Evolutionary conservation across 2,888 invertebrate genomes (phyloP), one percentile per base, ranked within the genome.

Genomic region (Agrenia bidenticulata): DNA sequence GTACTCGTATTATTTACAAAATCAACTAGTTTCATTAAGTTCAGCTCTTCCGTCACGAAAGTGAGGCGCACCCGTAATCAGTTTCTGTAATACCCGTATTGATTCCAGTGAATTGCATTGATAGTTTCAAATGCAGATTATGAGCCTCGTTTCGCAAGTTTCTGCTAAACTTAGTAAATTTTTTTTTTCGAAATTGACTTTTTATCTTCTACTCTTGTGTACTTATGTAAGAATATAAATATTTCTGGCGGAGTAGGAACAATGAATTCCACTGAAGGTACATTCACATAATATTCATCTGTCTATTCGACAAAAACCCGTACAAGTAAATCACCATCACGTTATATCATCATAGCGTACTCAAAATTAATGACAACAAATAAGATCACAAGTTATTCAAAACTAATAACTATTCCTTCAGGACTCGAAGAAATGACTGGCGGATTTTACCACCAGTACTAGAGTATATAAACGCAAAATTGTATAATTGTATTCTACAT

Each of bases 31-130:
- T 32, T 4, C 32, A 32, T 32, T 32, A 32, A 32, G 32, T 32
- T 32, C 32, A 32, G 32, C 32, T 32, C 32, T 32, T 32, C 32
- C 32, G 4, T 32, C 32, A 32, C 24, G 23, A 51, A 51, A 51
- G 13, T 21, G 51, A 51, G 51, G 51, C 51, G 51, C 51, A 51
- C 51, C 51, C 51, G 51, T 51, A 24, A 24, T 51, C 51, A 23
- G 45, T 51, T 23, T 24, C 19, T 41, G 56, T 57, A 57, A 57
- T 57, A 57, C 56, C 56, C 56, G 56, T 57, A 57, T 57, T 57
- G 56, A 57, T 57, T 57, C 56, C 56, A 57, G 27, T 51, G 19
- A 55, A 23, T 51, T 19, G 51, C 51, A 51, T 51, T 26, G 26
- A 49, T n/a, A n/a, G n/a, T n/a, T n/a, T 55, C 5, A 55, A 55